Percentiles rank a stretch among this genome's conserved stretches.
Conservation (phyloP, 2,113 vertebrate genomes). For the Podiceps cristatus region DNA sequence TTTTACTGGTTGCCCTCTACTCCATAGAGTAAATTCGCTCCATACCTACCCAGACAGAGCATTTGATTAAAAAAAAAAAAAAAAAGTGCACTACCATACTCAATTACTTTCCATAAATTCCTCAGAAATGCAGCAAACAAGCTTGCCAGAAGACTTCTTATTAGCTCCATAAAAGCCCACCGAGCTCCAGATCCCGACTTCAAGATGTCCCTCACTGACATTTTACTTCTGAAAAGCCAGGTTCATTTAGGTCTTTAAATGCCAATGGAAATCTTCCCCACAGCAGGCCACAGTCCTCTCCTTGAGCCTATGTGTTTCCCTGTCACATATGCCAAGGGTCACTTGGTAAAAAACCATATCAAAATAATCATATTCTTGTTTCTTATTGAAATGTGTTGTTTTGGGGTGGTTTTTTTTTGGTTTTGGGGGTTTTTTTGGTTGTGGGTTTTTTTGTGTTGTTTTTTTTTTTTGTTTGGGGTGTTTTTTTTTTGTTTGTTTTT, state of each 20-base stretch:
- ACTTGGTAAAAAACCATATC: neutral
- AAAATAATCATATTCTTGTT: neutral
- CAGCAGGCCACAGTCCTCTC: neutral
- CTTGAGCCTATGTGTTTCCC: neutral
- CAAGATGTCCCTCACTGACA: rapidly evolving
- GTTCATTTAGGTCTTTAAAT: neutral
- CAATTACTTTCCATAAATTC: neutral
- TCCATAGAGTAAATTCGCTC: neutral
- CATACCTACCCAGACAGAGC: neutral
- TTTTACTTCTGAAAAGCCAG: neutral
- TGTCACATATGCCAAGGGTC: rapidly evolving
- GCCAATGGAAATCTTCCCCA: neutral
- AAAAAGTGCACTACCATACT: neutral
- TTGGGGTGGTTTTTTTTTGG: too few species aligned
- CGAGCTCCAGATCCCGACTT: neutral
- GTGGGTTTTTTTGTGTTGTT: too few species aligned
- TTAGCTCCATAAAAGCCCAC: neutral
- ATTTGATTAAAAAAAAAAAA: neutral
- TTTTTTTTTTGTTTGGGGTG: too few species aligned
- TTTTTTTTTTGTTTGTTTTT: neutral
- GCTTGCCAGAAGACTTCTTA: neutral
- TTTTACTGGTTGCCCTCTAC: neutral
- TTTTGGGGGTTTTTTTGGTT: too few species aligned
- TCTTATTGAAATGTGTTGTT: neutral
- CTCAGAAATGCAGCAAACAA: neutral